phyloP scores from a whole-genome alignment of 2,113 vertebrate genomes.

The Calcarius ornatus region DNA sequence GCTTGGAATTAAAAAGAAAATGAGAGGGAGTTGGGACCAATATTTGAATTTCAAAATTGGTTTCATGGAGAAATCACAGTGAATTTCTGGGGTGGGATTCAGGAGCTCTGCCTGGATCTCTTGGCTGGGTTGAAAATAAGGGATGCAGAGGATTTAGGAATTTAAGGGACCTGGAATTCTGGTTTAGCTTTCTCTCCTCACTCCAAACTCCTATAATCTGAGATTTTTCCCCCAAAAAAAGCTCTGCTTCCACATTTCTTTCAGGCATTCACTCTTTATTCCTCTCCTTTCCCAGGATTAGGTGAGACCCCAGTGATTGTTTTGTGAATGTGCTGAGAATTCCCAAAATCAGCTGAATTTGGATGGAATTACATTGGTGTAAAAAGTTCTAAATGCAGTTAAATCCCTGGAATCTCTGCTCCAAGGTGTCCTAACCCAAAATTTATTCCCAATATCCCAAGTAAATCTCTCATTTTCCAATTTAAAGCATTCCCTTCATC shows the following conservation, averaged over 20 bases:
- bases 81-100: neutral
- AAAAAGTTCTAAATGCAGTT: neutral
- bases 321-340: neutral
- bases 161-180: no score
- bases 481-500: no score
- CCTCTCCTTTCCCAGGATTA: neutral
- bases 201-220: no score
- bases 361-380: rapidly evolving
- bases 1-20: neutral
- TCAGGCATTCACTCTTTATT: neutral
- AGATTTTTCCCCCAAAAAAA: neutral
- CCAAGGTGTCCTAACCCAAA: neutral
- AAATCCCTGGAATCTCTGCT: neutral
- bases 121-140: no score
- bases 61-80: neutral
- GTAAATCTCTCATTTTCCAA: no score
- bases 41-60: neutral
- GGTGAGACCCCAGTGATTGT: rapidly evolving
- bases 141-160: no score
- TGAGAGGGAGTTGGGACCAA: rapidly evolving
- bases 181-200: neutral
- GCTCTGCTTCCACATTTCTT: neutral
- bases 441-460: neutral
- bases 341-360: neutral
- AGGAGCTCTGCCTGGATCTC: neutral